Evolutionary conservation across 1,140 invertebrate genomes (phyloP), one percentile per base, ranked within the genome.

Genomic region (Dreissena rostriformis): DNA sequence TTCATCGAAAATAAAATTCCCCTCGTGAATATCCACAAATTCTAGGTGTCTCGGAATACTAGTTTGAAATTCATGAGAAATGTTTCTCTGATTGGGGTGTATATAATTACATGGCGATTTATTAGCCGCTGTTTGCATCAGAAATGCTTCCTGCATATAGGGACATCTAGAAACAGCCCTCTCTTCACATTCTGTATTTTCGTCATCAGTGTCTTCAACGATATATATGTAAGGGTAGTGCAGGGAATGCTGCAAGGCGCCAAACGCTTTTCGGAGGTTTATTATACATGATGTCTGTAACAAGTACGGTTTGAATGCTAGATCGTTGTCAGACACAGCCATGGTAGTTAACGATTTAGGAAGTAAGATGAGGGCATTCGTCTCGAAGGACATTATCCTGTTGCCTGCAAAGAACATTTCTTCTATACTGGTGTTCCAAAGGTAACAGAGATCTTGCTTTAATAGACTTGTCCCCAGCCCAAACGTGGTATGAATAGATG

Each of bases 341-440:
- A 79, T 52, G 14, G 15, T 57, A 0, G 61, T 71, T 5, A 88
- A 29, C 0, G 49, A 22, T 7, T 67, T 61, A n/a, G 87, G 87
- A 11, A 83, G 70, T 2, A 88, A 17, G 0, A 53, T 68, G n/a
- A 80, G 12, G 19, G 77, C 77, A 51, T 77, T 77, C 65, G 29
- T 65, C 24, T 70, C 72, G 57, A 85, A 24, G 6, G 39, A 22
- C 22, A 51, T 1, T 1, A 67, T n/a, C 1, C 63, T 19, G 68
- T 73, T 71, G 12, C 12, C 24, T 7, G 14, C 51, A 28, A 67
- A 2, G 22, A 22, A 11, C 19, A 74, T 24, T 55, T 53, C 80
- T 15, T 19, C 17, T 19, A 68, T 67, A 24, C 10, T 82, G 19
- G 84, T 86, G n/a, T 85, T 75, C 63, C 71, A 70, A 15, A 85